phyloP scores from a whole-genome alignment of 2,113 vertebrate species.

The Catharus bicknelli region DNA sequence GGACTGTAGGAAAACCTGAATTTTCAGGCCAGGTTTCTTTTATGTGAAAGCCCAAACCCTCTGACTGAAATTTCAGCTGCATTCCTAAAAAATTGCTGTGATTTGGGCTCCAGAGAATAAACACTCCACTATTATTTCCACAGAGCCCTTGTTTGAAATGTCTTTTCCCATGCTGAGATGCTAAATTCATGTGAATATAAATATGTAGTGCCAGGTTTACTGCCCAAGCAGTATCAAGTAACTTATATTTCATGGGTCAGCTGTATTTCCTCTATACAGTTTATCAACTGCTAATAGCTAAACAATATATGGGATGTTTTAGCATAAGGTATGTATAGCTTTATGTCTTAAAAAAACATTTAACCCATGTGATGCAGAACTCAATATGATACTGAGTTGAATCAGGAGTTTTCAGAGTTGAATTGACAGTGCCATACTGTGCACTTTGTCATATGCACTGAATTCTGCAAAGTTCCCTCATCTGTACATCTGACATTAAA shows the following conservation, averaged over 20 bases:
- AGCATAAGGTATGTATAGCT: neutral
- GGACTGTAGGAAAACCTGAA: slow-evolving; percentile 11
- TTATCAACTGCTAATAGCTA: neutral
- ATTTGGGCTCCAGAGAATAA: slow-evolving; percentile 45
- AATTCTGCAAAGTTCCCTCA: neutral
- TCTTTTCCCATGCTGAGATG: slow-evolving; percentile 31
- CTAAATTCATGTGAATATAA: slow-evolving; percentile 13
- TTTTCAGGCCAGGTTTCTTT: slow-evolving; percentile 55
- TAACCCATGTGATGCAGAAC: neutral
- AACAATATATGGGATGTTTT: neutral
- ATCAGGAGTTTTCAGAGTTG: neutral
- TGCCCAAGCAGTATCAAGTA: neutral
- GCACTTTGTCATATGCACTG: neutral
- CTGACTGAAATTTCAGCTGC: slow-evolving; percentile 50
- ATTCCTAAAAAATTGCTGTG: slow-evolving; percentile 52
- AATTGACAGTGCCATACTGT: neutral
- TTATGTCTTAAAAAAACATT: neutral
- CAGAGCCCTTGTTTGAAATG: neutral
- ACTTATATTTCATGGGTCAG: neutral
- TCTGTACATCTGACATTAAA: neutral
- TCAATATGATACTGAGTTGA: neutral
- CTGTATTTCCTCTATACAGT: neutral
- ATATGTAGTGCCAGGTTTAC: neutral
- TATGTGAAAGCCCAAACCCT: slow-evolving; percentile 18
- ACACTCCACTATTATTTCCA: slow-evolving; percentile 30